phyloP scores from a whole-genome alignment of 2,797 vertebrate species.

The Sebastolobus alascanus region DNA sequence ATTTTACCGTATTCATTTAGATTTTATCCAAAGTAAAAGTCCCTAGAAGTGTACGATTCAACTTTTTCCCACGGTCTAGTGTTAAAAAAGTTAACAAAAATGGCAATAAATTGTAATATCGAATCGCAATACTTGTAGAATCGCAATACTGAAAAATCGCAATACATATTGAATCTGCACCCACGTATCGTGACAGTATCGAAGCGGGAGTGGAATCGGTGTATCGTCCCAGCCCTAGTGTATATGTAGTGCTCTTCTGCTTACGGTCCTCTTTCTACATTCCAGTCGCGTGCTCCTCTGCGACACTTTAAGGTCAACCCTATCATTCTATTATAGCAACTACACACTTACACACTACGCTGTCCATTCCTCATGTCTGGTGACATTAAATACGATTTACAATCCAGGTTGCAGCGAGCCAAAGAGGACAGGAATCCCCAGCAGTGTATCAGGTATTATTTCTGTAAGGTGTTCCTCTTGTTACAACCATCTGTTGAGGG shows the following conservation, averaged over 20 bases:
- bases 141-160: too few relatives aligned
- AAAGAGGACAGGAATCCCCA: constrained; percentile 63
- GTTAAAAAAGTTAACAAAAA: too few relatives aligned
- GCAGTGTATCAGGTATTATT: constrained; percentile 61
- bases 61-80: too few relatives aligned
- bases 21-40: too few relatives aligned
- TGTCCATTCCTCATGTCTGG: constrained; percentile 65
- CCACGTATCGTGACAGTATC: too few relatives aligned
- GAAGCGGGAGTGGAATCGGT: too few relatives aligned
- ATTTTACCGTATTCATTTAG: too few relatives aligned
- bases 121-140: too few relatives aligned
- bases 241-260: neutral
- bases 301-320: constrained; percentile 59
- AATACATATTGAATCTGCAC: too few relatives aligned
- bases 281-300: constrained; percentile 32
- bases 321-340: constrained; percentile 65
- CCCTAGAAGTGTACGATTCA: too few relatives aligned
- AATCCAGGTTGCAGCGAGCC: constrained; percentile 29
- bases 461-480: constrained; percentile 58
- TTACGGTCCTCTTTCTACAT: constrained; percentile 1
- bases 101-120: too few relatives aligned
- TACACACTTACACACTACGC: constrained; percentile 52
- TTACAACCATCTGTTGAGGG: constrained; percentile 65
- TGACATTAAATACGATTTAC: constrained; percentile 75
- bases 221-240: too few relatives aligned